Base-by-base conservation (phyloP, 2,113 vertebrate genomes). In the Paralichthys olivaceus region DNA sequence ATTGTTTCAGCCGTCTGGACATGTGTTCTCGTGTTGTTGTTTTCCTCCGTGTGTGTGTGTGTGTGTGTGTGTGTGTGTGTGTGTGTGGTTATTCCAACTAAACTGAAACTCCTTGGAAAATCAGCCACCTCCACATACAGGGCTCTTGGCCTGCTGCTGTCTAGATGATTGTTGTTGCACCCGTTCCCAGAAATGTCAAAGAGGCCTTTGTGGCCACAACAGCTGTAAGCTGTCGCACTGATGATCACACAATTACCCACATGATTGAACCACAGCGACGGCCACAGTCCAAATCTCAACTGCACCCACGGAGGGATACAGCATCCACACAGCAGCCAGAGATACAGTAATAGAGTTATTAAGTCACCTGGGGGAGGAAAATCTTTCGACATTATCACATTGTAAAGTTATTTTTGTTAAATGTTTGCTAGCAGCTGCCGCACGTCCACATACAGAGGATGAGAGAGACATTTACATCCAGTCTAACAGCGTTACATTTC, bases 1-100 rank as follows among this genome's bases (percentile, higher is more conserved):
- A 85, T 85, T 87, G 81, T 84, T 86, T 77, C 69, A 75, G 84
- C 72, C 69, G 80, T 84, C 89, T 84, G 59, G 8, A 28, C 60
- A 67, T 67, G 61, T 86, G 74, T 83, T 81, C 81, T 56, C 34
- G 17, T 73, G 47, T 60, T 56, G 45, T 57, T 65, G 58, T 77
- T 19, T 65, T 43, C 75, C 28, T 69, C 17, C 62, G 47, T 72
- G 56, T 51, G 20, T 28, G 57, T 62, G 9, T 75, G 53, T 59
- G 55, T 60, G 4, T 67, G 25, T 75, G 59, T 54, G 53, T 63
- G 56, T 1, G 6, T 64, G 6, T 64, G 5, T 67, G n/a, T 75
- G 59, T 54, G 53, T 59, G 57, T 1, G 4, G 37, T 82, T 85
- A 26, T 78, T 80, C 69, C n/a, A 67, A 29, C 69, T 70, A 51